phyloP scores from a whole-genome alignment of 2,888 invertebrate genomes.

The Nemotelus nigrinus region DNA sequence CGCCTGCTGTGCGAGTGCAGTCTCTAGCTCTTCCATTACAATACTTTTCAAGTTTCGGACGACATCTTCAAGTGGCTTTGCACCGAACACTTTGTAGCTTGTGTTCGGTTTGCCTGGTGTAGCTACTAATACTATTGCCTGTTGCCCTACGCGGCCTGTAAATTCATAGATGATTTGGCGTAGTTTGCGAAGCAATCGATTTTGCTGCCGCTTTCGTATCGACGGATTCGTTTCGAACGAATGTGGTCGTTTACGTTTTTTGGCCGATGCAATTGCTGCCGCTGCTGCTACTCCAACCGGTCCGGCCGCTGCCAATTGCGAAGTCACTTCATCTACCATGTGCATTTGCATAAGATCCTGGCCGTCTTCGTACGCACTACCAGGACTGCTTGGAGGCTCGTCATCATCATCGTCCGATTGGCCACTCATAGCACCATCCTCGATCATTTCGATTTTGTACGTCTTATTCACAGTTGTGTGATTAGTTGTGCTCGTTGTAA shows the following conservation, averaged over 20 bases:
- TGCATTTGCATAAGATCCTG: constrained; percentile 85
- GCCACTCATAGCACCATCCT: constrained; percentile 70
- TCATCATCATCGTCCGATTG: constrained; percentile 86
- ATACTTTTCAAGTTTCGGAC: constrained; percentile 88
- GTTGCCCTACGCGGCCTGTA: constrained; percentile 95
- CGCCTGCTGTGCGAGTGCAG: constrained; percentile 91
- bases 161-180: constrained; percentile 96
- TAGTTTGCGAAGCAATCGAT: constrained; percentile 86
- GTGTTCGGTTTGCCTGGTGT: constrained; percentile 96
- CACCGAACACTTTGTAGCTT: constrained; percentile 95
- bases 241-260: constrained; percentile 94
- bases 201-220: constrained; percentile 94
- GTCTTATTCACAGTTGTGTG: constrained; percentile 61
- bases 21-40: constrained; percentile 95
- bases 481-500: constrained; percentile 60
- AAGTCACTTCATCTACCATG: constrained; percentile 93
- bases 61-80: constrained; percentile 96
- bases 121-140: constrained; percentile 94
- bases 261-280: constrained; percentile 94
- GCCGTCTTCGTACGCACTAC: constrained; percentile 81
- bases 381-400: constrained; percentile 83
- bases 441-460: constrained; percentile 78
- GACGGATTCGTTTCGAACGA: constrained; percentile 98
- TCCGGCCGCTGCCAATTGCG: constrained; percentile 96
- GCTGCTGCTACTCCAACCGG: constrained; percentile 97